These are phyloP conservation scores for Mesocricetus auratus DNA, from an alignment of 2,113 vertebrate genomes.

Conservation along the genomic window DNA sequence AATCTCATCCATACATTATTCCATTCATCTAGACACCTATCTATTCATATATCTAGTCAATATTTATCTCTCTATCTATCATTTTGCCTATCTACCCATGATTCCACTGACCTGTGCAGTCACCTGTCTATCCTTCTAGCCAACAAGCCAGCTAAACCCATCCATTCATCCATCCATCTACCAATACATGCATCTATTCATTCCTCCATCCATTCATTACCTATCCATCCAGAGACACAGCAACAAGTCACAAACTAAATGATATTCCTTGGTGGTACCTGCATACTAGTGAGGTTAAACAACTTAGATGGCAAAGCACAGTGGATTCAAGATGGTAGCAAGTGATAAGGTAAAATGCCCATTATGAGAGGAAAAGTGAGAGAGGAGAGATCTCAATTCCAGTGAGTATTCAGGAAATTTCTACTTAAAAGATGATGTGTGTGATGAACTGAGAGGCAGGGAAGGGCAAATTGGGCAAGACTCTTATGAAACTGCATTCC, in stretches of 20 bases:
- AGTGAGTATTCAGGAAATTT: background rate
- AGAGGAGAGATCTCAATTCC: background rate
- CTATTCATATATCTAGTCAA: background rate
- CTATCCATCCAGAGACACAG: background rate
- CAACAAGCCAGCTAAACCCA: background rate
- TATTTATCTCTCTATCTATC: no score
- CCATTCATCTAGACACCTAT: background rate
- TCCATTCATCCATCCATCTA: background rate
- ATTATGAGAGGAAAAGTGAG: background rate
- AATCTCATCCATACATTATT: background rate
- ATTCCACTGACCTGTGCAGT: background rate
- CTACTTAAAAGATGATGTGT: background rate
- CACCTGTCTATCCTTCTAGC: background rate
- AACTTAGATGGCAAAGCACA: background rate
- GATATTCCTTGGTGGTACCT: background rate
- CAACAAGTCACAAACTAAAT: background rate
- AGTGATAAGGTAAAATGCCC: rapidly evolving
- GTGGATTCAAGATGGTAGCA: background rate
- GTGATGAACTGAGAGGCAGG: background rate
- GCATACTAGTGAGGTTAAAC: background rate
- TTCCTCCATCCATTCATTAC: background rate
- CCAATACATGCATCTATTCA: background rate
- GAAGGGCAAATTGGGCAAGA: background rate
- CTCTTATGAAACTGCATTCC: background rate
- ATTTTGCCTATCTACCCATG: background rate